Percentiles rank a stretch among this genome's conserved stretches.
Evolutionary conservation across 2,113 vertebrate species (phyloP).

Genomic region (Parus major): DNA sequence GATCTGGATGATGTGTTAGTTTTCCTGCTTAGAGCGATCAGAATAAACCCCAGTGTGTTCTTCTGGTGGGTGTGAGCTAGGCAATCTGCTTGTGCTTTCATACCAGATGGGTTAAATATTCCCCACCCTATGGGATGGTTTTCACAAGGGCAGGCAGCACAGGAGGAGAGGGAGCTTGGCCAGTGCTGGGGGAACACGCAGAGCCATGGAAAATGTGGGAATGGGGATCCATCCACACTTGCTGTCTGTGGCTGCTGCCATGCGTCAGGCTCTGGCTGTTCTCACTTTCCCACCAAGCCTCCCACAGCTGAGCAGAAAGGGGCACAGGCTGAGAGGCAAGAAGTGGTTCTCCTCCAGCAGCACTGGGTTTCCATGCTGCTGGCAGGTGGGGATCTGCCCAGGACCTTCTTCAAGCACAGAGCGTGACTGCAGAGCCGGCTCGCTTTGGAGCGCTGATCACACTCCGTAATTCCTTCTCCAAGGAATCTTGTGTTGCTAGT

Average conservation of each 20-base stretch:
- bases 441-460: not conserved
- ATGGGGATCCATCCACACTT: not conserved
- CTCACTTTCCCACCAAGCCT: not conserved
- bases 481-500: not conserved
- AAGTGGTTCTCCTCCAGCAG: not conserved
- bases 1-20: not conserved
- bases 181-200: not conserved
- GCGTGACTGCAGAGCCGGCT: not conserved
- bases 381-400: not conserved
- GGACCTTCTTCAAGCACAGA: not conserved
- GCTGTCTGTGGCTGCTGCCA: accelerated
- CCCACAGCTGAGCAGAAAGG: not conserved
- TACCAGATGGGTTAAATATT: not conserved
- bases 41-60: not conserved
- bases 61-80: not conserved
- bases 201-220: accelerated
- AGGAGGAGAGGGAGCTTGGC: not conserved
- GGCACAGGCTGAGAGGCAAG: not conserved
- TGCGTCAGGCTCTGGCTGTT: not conserved
- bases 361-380: accelerated
- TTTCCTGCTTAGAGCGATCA: not conserved
- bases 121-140: not conserved
- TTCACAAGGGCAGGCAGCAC: not conserved
- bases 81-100: not conserved
- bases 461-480: not conserved